Conservation (phyloP, 1,140 invertebrate genomes). For the Pemphigus obesinymphae region DNA sequence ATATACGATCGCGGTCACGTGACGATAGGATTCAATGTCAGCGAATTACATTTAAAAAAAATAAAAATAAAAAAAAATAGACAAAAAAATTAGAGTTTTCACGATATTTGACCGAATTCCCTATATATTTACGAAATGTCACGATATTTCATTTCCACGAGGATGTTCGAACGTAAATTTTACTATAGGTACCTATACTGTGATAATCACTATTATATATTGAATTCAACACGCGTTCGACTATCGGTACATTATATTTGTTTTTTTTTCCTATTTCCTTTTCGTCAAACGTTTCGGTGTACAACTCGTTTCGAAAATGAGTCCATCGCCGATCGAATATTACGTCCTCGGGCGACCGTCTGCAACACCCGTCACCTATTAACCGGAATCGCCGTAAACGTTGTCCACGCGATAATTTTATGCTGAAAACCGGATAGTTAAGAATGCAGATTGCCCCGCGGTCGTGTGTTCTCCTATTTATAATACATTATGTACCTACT, state of each 20-base stretch:
- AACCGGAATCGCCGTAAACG: neutral
- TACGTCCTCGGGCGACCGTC: neutral
- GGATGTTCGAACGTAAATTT: too few species aligned
- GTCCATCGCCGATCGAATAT: neutral
- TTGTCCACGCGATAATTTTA: too few species aligned
- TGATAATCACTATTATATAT: too few species aligned
- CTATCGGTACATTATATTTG: neutral
- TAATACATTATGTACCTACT: too few species aligned
- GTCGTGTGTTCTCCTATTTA: neutral
- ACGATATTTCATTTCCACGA: too few species aligned
- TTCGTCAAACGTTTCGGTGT: neutral
- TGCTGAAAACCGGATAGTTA: neutral
- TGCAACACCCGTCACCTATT: neutral
- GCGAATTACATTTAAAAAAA: too few species aligned
- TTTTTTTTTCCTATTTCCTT: neutral
- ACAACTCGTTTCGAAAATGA: neutral
- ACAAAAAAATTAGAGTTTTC: too few species aligned
- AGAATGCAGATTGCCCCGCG: neutral
- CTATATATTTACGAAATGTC: too few species aligned
- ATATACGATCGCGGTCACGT: neutral
- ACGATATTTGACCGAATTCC: neutral
- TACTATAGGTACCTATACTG: too few species aligned
- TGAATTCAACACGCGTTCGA: too few species aligned
- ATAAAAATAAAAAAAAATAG: too few species aligned
- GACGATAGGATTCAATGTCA: too few species aligned